These are phyloP conservation scores for Bombylius discolor DNA, from an alignment of 2,888 invertebrate species.

Conservation along the genomic window DNA sequence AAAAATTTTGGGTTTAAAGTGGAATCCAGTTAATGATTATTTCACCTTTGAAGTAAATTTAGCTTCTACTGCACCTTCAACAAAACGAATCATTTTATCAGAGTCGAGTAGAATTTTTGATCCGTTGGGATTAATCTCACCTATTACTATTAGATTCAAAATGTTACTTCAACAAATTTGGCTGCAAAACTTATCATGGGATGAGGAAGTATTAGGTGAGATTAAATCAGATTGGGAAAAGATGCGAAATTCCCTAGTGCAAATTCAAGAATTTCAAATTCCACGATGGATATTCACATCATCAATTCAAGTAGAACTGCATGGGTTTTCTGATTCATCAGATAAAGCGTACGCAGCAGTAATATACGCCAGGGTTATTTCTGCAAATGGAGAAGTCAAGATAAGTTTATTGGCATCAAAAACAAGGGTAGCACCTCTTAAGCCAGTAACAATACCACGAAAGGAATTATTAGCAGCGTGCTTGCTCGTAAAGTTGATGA, in stretches of 20 bases:
- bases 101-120: background rate
- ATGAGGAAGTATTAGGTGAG: background rate
- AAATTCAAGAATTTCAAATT: background rate
- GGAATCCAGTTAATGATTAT: background rate
- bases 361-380: background rate
- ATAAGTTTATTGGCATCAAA: background rate
- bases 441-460: background rate
- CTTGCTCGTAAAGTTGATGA: background rate
- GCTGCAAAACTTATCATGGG: background rate
- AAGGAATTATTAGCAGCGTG: background rate
- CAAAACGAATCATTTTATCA: background rate
- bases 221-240: background rate
- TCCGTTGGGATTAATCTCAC: background rate
- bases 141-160: background rate
- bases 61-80: background rate
- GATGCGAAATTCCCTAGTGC: background rate
- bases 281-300: background rate
- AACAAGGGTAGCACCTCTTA: background rate
- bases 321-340: background rate
- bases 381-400: background rate
- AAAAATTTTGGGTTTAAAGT: background rate
- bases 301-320: background rate
- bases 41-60: background rate
- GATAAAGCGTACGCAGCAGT: conserved; percentile 1
- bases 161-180: background rate